Conservation (phyloP, 2,113 vertebrate genomes). For the Scomber scombrus region DNA sequence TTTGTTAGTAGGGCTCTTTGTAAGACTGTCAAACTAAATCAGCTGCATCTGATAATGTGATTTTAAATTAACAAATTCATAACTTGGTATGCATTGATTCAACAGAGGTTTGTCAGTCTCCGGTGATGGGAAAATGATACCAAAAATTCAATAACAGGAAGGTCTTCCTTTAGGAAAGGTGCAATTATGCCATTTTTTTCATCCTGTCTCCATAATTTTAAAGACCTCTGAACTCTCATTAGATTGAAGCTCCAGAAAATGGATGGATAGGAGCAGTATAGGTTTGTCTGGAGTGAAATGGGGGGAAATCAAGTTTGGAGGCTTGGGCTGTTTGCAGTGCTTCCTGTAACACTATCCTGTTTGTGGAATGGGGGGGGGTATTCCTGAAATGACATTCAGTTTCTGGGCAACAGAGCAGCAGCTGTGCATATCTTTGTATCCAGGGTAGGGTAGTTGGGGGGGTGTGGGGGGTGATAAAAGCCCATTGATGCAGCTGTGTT, state of each 20-base stretch:
- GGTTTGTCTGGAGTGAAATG: slow-evolving; percentile 28
- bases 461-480: slow-evolving; percentile 69
- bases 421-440: slow-evolving; percentile 84
- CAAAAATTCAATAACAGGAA: slow-evolving; percentile 62
- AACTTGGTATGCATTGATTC: slow-evolving; percentile 68
- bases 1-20: slow-evolving; percentile 25
- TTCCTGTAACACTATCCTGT: slow-evolving; percentile 79
- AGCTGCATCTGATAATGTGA: slow-evolving; percentile 50
- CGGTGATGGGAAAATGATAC: slow-evolving; percentile 56
- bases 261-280: slow-evolving; percentile 40
- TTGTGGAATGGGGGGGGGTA: slow-evolving; percentile 69
- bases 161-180: slow-evolving; percentile 41
- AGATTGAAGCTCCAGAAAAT: slow-evolving; percentile 42
- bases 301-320: slow-evolving; percentile 63
- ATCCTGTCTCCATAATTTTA: slow-evolving; percentile 51
- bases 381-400: slow-evolving; percentile 80
- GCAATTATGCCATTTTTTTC: slow-evolving; percentile 66
- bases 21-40: slow-evolving; percentile 43
- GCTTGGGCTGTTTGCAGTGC: slow-evolving; percentile 43
- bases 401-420: slow-evolving; percentile 85
- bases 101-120: slow-evolving; percentile 52
- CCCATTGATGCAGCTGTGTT: slow-evolving; percentile 81
- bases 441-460: slow-evolving; percentile 4
- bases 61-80: slow-evolving; percentile 58
- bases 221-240: slow-evolving; percentile 70